Evolutionary conservation across 2,888 invertebrate species (phyloP).

Genomic region (Ophion slaviceki): DNA sequence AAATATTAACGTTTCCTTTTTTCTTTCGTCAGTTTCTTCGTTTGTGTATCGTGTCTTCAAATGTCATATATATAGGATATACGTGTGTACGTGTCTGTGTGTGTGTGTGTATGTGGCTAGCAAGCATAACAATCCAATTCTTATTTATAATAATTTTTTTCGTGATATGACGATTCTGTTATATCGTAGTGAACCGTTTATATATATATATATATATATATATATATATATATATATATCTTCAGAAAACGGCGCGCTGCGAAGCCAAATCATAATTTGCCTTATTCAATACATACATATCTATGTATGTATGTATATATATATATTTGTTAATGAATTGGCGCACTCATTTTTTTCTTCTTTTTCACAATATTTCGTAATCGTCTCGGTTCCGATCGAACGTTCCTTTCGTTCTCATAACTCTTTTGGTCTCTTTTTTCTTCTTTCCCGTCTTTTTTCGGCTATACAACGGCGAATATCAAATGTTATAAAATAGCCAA

Average conservation of each 20-base stretch:
- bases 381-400: not conserved
- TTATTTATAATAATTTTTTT: slow-evolving; percentile 71
- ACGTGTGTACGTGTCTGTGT: slow-evolving; percentile 1
- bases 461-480: slow-evolving; percentile 80
- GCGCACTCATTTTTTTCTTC: slow-evolving; percentile 23
- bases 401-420: not conserved
- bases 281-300: slow-evolving; percentile 65
- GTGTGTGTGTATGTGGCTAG: slow-evolving; percentile 75
- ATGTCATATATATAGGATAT: slow-evolving; percentile 69
- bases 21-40: slow-evolving; percentile 1
- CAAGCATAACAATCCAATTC: slow-evolving; percentile 80
- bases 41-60: slow-evolving; percentile 62
- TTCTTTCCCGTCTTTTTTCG: slow-evolving; percentile 50
- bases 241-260: slow-evolving; percentile 73
- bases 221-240: slow-evolving; percentile 17
- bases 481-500: slow-evolving; percentile 83
- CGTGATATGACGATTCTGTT: slow-evolving; percentile 82
- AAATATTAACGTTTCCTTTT: slow-evolving; percentile 69
- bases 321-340: slow-evolving; percentile 30
- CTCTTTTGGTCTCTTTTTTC: slow-evolving; percentile 20
- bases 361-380: slow-evolving; percentile 8
- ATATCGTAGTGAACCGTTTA: slow-evolving; percentile 75
- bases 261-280: slow-evolving; percentile 77
- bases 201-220: slow-evolving; percentile 2
- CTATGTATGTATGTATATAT: not conserved